Conservation (phyloP, 2,113 vertebrate species). For the Mungos mungo region DNA sequence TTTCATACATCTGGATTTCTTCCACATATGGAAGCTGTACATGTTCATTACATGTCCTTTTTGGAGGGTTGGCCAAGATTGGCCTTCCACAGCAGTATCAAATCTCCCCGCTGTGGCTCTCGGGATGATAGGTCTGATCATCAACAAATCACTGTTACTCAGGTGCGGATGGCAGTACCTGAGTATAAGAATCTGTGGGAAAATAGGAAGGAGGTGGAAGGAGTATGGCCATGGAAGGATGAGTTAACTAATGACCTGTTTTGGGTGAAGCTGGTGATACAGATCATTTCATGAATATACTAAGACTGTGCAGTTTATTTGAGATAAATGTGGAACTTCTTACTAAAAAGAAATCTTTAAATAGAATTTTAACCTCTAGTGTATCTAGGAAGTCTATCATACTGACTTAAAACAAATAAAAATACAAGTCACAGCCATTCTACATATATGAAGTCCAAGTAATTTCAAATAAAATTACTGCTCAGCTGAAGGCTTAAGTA, state of each 20-base stretch:
- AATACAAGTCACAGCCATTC: not conserved
- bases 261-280: not conserved
- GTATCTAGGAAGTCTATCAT: not conserved
- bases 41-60: not conserved
- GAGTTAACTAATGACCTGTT: not conserved
- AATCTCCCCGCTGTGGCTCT: not conserved
- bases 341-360: slow-evolving; percentile 6
- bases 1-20: not conserved
- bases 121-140: not conserved
- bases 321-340: not conserved
- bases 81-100: not conserved
- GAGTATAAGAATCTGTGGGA: not conserved
- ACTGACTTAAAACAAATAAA: slow-evolving; percentile 44
- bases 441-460: not conserved
- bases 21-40: not conserved
- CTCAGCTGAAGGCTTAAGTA: not conserved
- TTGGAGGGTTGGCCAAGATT: not conserved
- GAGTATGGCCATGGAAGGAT: not conserved
- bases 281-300: not conserved
- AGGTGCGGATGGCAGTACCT: not conserved
- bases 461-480: slow-evolving; percentile 48
- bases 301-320: not conserved
- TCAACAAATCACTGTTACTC: not conserved
- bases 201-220: not conserved
- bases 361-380: not conserved